Evolutionary conservation across 1,140 invertebrate species (phyloP), one percentile per base, ranked within the genome.

Genomic region (Helicoverpa zea): DNA sequence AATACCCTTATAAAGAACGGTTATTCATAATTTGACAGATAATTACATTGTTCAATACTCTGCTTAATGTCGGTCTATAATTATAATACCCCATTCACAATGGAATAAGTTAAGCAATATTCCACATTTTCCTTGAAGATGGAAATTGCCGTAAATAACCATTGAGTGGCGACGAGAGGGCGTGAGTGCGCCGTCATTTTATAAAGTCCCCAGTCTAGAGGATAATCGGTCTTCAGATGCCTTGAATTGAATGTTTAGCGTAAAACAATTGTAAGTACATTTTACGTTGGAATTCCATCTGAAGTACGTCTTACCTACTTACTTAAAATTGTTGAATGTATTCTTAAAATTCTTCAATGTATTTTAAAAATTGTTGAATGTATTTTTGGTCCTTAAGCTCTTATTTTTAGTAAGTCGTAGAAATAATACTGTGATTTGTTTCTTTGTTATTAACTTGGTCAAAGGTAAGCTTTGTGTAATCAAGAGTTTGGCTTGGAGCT

Each of bases 71-170:
- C 43, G 47, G 63, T 35, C 43, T 11, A 47, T 66, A 29, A 61
- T 68, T 68, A 23, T 63, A 63, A 76, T 23, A 43, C 29, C 16
- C 23, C 3, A 51, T 51, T 49, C 18, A 63, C 47, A 63, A 76
- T 63, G 14, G 75, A 66, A 56, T 18, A 66, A 78, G 29, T 74
- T 59, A 43, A 56, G 56, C 29, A 59, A 78, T 78, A 78, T 66
- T 68, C 18, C 16, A 59, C 77, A 59, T 79, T 79, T 77, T 79
- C 63, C 16, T 49, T 79, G 35, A 66, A 77, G 77, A 79, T 75
- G 63, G 52, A 84, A 86, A 86, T 83, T 86, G 81, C 80, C 74
- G 83, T 83, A 86, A 87, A 87, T 86, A 86, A 80, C 78, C 84
- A 86, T 84, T 82, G 81, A 87, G 81, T 86, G 78, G 68, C 43